Base-by-base conservation (phyloP, 2,888 invertebrate species). In the Mayetiola destructor region DNA sequence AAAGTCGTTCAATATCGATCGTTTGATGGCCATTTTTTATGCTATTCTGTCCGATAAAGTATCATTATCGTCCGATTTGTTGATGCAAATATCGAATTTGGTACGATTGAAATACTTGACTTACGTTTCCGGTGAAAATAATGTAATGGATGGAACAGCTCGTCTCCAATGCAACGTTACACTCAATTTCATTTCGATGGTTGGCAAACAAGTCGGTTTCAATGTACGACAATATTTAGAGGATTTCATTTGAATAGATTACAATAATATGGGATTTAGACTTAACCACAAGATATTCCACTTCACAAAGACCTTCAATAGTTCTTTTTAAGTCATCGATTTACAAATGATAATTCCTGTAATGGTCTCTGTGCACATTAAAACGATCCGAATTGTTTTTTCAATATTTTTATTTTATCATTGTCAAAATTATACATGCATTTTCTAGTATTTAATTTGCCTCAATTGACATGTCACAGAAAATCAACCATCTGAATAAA, bases 81-180 rank as follows among this genome's bases (percentile, higher is more conserved):
- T 90, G 35, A 82, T 87, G 2, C 93, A 93, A 76, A 84, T 94
- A 62, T 84, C 89, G 0, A 88, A 89, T 9, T 76, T 94, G 64
- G 89, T 92, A 1, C 85, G 88, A 65, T 73, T 94, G 4, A 85
- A 87, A 65, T 73, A 94, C 37, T 74, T 94, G 56, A 77, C 83
- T 10, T 76, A 76, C 1, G 78, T 84, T 0, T 80, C 81, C 1
- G 85, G 85, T 55, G 85, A 84, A 64, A 80, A 79, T 59, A 81
- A 81, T 66, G 76, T 92, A 29, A 68, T 72, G 65, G 73, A 73
- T 36, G 88, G 91, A 61, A 79, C 82, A 1, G 85, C 88, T 0
- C 89, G 88, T 66, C 86, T 88, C 64, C 91, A 90, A 69, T 93
- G 93, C 69, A 83, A 86, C 29, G 85, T 90, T 4, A 81, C 84